These are phyloP conservation scores for Syngnathus scovelli DNA, from an alignment of 2,113 vertebrate species.

Conservation along the genomic window DNA sequence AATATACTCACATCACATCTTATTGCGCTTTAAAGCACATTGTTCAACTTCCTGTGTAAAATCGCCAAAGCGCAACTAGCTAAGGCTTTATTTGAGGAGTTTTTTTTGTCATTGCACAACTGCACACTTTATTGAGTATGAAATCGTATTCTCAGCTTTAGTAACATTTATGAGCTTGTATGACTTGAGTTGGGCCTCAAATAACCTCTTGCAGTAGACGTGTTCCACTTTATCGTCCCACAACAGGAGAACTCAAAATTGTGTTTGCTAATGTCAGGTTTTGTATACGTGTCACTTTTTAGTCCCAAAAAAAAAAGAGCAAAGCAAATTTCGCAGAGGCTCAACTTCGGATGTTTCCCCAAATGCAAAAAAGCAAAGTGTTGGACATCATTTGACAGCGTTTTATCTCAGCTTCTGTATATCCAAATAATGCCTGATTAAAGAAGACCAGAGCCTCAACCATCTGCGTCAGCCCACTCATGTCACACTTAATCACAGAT, in stretches of 20 bases:
- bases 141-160: slow-evolving; percentile 46
- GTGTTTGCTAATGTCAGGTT: not conserved
- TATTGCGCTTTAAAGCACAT: not conserved
- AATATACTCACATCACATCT: too few relatives aligned
- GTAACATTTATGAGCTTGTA: slow-evolving; percentile 48
- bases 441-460: slow-evolving; percentile 22
- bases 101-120: slow-evolving; percentile 14
- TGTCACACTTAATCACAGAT: slow-evolving; percentile 38
- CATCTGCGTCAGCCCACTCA: slow-evolving; percentile 26
- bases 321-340: not conserved
- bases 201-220: slow-evolving; percentile 20
- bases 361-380: not conserved
- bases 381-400: slow-evolving; percentile 14
- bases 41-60: not conserved
- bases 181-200: slow-evolving; percentile 22
- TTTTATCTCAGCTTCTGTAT: slow-evolving; percentile 9
- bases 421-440: slow-evolving; percentile 49
- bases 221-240: slow-evolving; percentile 5
- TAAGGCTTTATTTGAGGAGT: not conserved
- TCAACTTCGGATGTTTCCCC: slow-evolving; percentile 1
- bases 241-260: not conserved
- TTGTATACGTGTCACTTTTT: not conserved
- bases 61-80: not conserved
- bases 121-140: slow-evolving; percentile 36
- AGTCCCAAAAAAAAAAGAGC: too few relatives aligned